Evolutionary conservation across 2,113 vertebrate species (phyloP), one percentile per base, ranked within the genome.

Genomic region (Pygoscelis adeliae): DNA sequence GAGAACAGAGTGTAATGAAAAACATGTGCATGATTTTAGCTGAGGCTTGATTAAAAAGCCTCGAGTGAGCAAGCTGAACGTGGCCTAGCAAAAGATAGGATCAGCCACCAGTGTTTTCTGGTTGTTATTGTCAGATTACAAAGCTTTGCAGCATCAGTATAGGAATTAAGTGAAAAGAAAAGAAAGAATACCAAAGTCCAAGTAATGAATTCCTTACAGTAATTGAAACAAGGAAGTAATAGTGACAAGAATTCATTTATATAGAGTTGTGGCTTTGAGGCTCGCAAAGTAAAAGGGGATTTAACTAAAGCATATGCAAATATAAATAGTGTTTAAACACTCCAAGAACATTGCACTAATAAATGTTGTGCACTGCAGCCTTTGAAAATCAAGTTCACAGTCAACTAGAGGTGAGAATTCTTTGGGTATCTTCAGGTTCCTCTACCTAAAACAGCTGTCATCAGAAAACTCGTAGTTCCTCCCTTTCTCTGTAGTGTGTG

Each of bases 301-400:
- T 96, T 96, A 91, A 87, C 44, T 56, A 58, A 96, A 93, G 32
- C 40, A 83, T 90, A 89, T 90, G 85, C 74, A 81, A 96, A 97
- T 87, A 73, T 79, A 95, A 97, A 95, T 95, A 95, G 50, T 80
- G 27, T 93, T 98, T 97, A 78, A 97, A 94, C 93, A 93, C 53
- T 78, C 84, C 49, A 78, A 94, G 93, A 97, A 80, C 13, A 15
- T 96, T 93, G n/a, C 89, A 76, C 50, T 83, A 97, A 97, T 94
- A 97, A 94, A 96, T 63, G 36, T 80, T 97, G 82, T 92, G 93
- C 86, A 86, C 53, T 72, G 36, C 32, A 86, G 53, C 42, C 88
- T 94, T 87, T 97, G 93, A 97, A 97, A 96, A 97, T 96, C 93
- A 96, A 96, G 87, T 91, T 97, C 72, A 63, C 30, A 91, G 81